Conservation (phyloP, 64 coral and sea anemone species). For the Exaiptasia diaphana region DNA sequence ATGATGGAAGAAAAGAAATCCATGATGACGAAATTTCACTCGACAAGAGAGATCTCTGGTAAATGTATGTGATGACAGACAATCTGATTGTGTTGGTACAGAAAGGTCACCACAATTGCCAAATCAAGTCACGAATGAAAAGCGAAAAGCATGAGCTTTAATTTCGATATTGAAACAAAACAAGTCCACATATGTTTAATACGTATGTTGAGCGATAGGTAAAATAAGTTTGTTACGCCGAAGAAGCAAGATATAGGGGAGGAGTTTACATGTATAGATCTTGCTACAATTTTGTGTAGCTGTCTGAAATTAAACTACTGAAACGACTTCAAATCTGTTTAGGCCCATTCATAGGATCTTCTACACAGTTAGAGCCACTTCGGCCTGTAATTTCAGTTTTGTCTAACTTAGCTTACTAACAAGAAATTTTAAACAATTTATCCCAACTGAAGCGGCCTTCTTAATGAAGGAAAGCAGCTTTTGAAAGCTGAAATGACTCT, state of each 20-base stretch:
- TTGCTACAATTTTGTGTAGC: neutral
- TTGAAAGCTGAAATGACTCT: no score
- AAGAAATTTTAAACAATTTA: no score
- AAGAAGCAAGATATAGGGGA: neutral
- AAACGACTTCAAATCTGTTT: neutral
- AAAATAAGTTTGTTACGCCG: neutral
- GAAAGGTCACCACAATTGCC: neutral
- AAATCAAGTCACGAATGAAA: neutral
- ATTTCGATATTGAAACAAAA: no score
- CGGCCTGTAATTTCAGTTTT: no score
- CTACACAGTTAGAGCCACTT: neutral
- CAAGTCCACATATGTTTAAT: neutral
- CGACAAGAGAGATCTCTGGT: neutral
- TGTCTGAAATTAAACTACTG: neutral
- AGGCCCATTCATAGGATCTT: neutral
- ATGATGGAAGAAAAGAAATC: neutral
- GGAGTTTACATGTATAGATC: neutral
- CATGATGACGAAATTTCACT: neutral
- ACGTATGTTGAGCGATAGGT: neutral
- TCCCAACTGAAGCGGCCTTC: no score
- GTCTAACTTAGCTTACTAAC: no score
- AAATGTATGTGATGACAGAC: neutral
- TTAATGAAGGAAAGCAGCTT: no score
- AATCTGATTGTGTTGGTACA: neutral
- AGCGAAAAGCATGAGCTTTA: neutral